phyloP scores from a whole-genome alignment of 1,140 invertebrate genomes.

The Adelges cooleyi region DNA sequence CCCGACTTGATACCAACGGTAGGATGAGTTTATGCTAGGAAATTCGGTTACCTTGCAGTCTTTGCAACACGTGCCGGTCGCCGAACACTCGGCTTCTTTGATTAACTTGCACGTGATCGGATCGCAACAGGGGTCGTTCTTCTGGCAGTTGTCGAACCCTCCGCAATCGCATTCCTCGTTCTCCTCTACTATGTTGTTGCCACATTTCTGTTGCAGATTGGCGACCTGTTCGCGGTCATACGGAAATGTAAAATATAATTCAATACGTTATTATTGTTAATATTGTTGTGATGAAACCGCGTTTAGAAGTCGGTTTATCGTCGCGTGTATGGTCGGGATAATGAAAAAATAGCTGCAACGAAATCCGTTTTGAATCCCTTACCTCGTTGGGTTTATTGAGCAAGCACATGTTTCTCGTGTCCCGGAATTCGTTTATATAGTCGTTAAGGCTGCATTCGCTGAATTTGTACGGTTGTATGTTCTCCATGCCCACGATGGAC shows the following conservation, averaged over 20 bases:
- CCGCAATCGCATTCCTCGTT: constrained; percentile 92
- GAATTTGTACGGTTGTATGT: constrained; percentile 76
- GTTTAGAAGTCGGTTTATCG: too few species aligned
- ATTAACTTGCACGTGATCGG: constrained; percentile 86
- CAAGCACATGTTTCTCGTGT: constrained; percentile 70
- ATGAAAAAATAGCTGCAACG: too few species aligned
- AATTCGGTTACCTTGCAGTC: constrained; percentile 60
- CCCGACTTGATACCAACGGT: too few species aligned
- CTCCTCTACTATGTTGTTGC: constrained; percentile 85
- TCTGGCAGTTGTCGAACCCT: constrained; percentile 69
- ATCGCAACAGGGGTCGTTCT: constrained; percentile 85
- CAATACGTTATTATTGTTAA: too few species aligned
- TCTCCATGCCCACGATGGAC: constrained; percentile 64
- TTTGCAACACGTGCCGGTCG: constrained; percentile 75
- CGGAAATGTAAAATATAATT: too few species aligned
- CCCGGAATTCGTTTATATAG: constrained; percentile 66
- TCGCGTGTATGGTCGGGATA: too few species aligned
- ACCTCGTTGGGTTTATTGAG: constrained; percentile 81
- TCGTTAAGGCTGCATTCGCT: constrained; percentile 77
- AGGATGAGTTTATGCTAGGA: too few species aligned
- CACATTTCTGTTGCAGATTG: constrained; percentile 47
- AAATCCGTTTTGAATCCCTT: constrained; percentile 32
- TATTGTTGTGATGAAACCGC: too few species aligned
- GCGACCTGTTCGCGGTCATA: constrained; percentile 12
- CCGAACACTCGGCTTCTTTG: constrained; percentile 74